Conservation (phyloP, 2,888 invertebrate genomes). For the Agrotis puta region DNA sequence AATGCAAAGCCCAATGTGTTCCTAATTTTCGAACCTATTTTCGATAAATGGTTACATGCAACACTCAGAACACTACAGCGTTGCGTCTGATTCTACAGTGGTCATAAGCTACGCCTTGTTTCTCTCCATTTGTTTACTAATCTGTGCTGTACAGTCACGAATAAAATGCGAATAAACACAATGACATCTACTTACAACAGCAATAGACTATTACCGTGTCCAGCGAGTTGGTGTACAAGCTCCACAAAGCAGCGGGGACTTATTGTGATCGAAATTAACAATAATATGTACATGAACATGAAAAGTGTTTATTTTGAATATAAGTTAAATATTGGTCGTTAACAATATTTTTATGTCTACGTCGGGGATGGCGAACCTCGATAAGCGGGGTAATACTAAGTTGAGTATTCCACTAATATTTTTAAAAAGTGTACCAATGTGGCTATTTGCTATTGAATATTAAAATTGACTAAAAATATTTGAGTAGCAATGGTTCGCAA, state of each 20-base stretch:
- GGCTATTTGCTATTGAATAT: slow-evolving; percentile 11
- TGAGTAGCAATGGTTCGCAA: slow-evolving; percentile 68
- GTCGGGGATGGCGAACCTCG: slow-evolving; percentile 75
- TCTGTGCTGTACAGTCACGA: slow-evolving; percentile 38
- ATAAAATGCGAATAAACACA: slow-evolving; percentile 54
- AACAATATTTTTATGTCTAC: slow-evolving; percentile 79
- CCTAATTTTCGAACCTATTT: neutral
- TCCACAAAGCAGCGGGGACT: slow-evolving; percentile 80
- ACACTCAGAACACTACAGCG: neutral
- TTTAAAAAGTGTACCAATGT: slow-evolving; percentile 11
- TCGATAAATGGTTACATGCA: neutral
- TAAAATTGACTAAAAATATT: slow-evolving; percentile 50
- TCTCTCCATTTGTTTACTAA: slow-evolving; percentile 42
- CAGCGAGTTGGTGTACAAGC: slow-evolving; percentile 72
- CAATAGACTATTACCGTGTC: slow-evolving; percentile 73
- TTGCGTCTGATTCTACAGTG: neutral
- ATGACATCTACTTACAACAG: slow-evolving; percentile 84
- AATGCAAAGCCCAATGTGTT: neutral
- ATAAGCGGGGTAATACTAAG: slow-evolving; percentile 43
- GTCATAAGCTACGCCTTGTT: neutral
- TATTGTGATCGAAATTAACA: slow-evolving; percentile 80
- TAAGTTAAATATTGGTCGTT: slow-evolving; percentile 80
- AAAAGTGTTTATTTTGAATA: slow-evolving; percentile 82
- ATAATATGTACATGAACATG: slow-evolving; percentile 79
- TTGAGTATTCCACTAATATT: slow-evolving; percentile 9